Conservation (phyloP, 2,113 vertebrate species). For the Chaetodon auriga region DNA sequence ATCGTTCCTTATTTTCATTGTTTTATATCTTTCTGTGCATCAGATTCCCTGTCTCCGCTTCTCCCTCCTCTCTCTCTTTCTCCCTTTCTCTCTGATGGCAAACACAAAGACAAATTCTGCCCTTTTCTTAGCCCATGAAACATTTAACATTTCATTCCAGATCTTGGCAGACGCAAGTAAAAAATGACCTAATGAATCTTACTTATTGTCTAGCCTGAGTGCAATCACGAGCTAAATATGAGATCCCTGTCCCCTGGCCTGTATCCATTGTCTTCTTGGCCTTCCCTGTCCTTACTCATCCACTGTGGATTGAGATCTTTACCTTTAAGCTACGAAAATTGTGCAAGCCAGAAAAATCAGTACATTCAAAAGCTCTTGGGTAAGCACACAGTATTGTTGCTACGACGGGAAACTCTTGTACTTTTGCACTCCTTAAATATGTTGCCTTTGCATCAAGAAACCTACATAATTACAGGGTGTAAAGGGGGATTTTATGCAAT, state of each 20-base stretch:
- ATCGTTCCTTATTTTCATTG: constrained; percentile 67
- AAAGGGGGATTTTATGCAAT: background rate
- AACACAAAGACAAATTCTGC: constrained; percentile 98
- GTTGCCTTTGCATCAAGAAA: background rate
- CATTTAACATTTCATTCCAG: constrained; percentile 99
- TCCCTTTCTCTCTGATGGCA: constrained; percentile 81
- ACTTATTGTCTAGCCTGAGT: constrained; percentile 95
- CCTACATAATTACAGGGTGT: background rate
- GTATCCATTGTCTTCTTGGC: constrained; percentile 81
- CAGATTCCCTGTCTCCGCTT: constrained; percentile 27
- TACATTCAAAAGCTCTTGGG: constrained; percentile 22
- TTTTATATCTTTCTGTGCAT: constrained; percentile 61
- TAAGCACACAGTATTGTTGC: constrained; percentile 8
- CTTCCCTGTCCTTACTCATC: constrained; percentile 61
- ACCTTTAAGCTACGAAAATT: constrained; percentile 59
- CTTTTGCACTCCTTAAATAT: background rate
- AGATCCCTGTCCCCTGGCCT: constrained; percentile 79
- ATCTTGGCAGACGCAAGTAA: constrained; percentile 98
- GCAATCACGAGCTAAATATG: constrained; percentile 89
- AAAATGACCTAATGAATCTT: constrained; percentile 99
- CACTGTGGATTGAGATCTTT: constrained; percentile 54
- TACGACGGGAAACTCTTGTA: background rate
- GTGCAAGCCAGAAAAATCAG: constrained; percentile 44
- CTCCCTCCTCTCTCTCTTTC: constrained; percentile 36
- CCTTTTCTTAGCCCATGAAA: constrained; percentile 99